These are phyloP conservation scores for Dione juno DNA, from an alignment of 2,888 invertebrate genomes.

Conservation along the genomic window DNA sequence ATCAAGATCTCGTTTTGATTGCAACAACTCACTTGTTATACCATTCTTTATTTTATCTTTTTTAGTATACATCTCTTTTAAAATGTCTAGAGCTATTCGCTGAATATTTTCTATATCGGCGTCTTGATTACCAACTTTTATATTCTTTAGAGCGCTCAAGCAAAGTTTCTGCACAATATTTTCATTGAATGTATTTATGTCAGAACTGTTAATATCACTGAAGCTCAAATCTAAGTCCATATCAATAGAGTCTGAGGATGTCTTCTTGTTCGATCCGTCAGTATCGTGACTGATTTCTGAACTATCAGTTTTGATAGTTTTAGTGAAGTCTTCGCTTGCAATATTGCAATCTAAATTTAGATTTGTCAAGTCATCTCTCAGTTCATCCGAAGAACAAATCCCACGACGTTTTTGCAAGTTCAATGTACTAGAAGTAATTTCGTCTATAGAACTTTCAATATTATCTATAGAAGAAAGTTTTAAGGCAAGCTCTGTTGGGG, in stretches of 20 bases:
- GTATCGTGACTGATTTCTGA: constrained; percentile 78
- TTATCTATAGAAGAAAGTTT: constrained; percentile 73
- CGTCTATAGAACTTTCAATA: constrained; percentile 76
- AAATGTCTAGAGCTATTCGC: constrained; percentile 79
- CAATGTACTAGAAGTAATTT: constrained; percentile 72
- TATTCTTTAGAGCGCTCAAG: constrained; percentile 80
- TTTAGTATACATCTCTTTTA: constrained; percentile 81
- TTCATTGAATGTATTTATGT: constrained; percentile 81
- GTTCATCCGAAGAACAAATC: constrained; percentile 82
- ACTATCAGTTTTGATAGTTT: constrained; percentile 69
- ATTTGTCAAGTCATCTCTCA: constrained; percentile 71
- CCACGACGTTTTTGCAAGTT: constrained; percentile 82
- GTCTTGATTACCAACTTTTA: constrained; percentile 81
- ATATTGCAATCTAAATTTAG: constrained; percentile 67
- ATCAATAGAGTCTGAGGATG: constrained; percentile 80
- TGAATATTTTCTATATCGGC: constrained; percentile 82
- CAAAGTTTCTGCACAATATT: constrained; percentile 82
- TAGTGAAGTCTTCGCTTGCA: constrained; percentile 66
- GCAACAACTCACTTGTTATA: constrained; percentile 60
- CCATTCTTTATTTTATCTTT: constrained; percentile 74
- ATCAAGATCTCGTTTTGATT: constrained; percentile 76
- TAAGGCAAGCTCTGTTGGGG: constrained; percentile 76
- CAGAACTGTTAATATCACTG: constrained; percentile 81
- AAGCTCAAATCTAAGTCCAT: constrained; percentile 82
- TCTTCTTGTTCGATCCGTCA: constrained; percentile 78